phyloP scores from a whole-genome alignment of 1,140 invertebrate genomes.

The Caerostris darwini region DNA sequence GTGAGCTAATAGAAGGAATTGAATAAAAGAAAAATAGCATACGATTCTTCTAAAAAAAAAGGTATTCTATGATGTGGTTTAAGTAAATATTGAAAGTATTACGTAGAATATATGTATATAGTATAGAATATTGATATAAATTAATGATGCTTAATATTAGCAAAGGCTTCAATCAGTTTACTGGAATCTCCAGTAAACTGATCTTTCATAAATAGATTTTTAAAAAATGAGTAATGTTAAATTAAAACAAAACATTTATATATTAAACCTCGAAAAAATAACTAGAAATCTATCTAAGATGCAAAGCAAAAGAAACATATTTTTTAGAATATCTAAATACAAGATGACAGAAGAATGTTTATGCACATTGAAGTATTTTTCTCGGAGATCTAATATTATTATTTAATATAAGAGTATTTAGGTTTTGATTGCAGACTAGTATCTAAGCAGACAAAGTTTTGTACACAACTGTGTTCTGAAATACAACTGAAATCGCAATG shows the following conservation, averaged over 20 bases:
- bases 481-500: too few relatives aligned
- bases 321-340: neutral
- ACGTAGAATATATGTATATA: too few relatives aligned
- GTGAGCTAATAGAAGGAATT: too few relatives aligned
- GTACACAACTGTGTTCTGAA: too few relatives aligned
- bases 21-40: too few relatives aligned
- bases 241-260: neutral
- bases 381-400: neutral
- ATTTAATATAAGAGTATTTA: neutral
- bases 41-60: too few relatives aligned
- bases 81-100: too few relatives aligned
- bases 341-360: neutral
- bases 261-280: neutral
- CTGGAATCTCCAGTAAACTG: neutral
- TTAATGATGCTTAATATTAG: too few relatives aligned
- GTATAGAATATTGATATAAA: too few relatives aligned
- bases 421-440: too few relatives aligned
- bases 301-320: neutral
- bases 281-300: neutral
- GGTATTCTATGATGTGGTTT: too few relatives aligned
- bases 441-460: too few relatives aligned
- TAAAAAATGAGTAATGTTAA: neutral
- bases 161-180: neutral
- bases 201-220: neutral
- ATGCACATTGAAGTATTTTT: neutral